Base-by-base conservation (phyloP, 2,113 vertebrate species). In the Romanogobio albipinnatus region DNA sequence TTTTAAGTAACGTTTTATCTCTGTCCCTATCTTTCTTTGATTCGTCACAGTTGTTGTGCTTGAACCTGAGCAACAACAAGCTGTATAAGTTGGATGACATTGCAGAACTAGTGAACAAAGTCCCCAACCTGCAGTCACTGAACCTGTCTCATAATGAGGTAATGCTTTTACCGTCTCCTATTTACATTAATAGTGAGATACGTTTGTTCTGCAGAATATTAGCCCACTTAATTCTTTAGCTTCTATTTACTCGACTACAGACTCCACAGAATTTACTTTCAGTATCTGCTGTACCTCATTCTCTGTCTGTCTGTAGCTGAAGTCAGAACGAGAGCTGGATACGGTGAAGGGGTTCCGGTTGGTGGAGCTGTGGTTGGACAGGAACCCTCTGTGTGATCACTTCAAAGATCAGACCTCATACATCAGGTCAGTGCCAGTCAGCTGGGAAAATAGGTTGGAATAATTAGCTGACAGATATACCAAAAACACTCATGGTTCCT, bases 81-180 rank as follows among this genome's bases (percentile, higher is more conserved):
- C 93, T 98, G 0, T 96, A 94, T 39, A 95, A 92, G 80, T 90
- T 97, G 51, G 95, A 97, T 26, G 95, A 97, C 17, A 73, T 97
- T 7, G 71, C 93, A 0, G 94, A 95, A 10, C 88, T 98, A 75
- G 89, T 94, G 0, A 89, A 92, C 74, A 97, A 96, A 88, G 94
- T 93, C 0, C 95, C 96, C 5, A 92, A 94, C 76, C 89, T 98
- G 61, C 97, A 96, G 92, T 94, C 92, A 3, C 93, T 98, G 4
- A 96, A 97, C 81, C 94, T 98, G 45, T 97, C 96, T 17, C 90
- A 92, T 86, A 98, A 98, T 2, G 93, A 96, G 94, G 97, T 97
- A 74, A 91, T 47, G 29, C 49, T 24, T 6, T 26, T 74, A 49
- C 53, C 2, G 1, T 56, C 17, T 56, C 19, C n/a, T 62, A 11